Evolutionary conservation across 2,888 invertebrate genomes (phyloP), one percentile per base, ranked within the genome.

Genomic region (Cenopis cana): DNA sequence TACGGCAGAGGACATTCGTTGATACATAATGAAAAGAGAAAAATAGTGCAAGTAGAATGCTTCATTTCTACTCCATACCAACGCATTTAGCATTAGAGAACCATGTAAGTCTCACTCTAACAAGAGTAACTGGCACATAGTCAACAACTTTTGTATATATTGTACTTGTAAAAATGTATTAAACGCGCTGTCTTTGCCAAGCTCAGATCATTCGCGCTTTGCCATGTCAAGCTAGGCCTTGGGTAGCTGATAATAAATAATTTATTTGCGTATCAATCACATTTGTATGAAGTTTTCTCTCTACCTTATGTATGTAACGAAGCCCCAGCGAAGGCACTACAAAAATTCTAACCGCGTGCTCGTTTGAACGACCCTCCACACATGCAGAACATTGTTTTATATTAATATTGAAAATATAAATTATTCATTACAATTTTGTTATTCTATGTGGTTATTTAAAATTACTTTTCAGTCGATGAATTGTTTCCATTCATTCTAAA

Each of bases 281-380:
- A 6, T n/a, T n/a, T 2, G 41, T 41, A 5, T 14, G 14, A 54
- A 54, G 20, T 41, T 61, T 54, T 52, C 8, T 54, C 38, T 1
- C 52, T 24, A 52, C 18, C 10, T n/a, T 38, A 38, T n/a, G 18
- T 20, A 0, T 11, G 12, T 59, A 20, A 11, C 46, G 52, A 55
- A 49, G 38, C 38, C 38, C 12, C 20, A 52, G 52, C 65, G 59
- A 70, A 70, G 70, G 70, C 70, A 70, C 70, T 70, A 70, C 64
- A 52, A 41, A 36, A 66, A 64, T 62, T 11, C 46, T 59, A 66
- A 90, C 91, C 91, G 88, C 84, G 84, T 92, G 93, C 93, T 92
- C 85, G 82, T 89, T 89, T 89, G 91, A 46, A 46, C 91, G 89
- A 80, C 74, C 74, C 82, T 89, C 91, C 93, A 91, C 90, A 90